Evolutionary conservation across 2,888 invertebrate genomes (phyloP), one percentile per base, ranked within the genome.

Genomic region (Agriopis aurantiaria): DNA sequence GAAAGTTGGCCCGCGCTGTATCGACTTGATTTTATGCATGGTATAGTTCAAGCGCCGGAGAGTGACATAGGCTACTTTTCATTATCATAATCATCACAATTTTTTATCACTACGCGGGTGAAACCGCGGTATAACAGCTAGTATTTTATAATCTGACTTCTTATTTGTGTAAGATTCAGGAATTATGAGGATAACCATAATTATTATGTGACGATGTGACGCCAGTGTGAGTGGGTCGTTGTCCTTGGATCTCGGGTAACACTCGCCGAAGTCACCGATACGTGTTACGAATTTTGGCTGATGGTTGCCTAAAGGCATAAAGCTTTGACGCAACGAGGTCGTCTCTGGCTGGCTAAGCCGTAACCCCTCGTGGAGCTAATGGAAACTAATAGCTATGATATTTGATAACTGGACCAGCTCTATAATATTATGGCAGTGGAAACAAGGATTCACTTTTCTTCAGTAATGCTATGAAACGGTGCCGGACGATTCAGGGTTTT

Each of bases 201-300:
- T n/a, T n/a, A n/a, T n/a, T n/a, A 71, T 51, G 23, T 52, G 33
- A 33, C 52, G 11, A 33, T 23, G 12, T 75, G 78, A 74, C 70
- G 72, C 45, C 49, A 55, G 75, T 65, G 59, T 66, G 61, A 73
- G 64, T 72, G 74, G 75, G 62, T 68, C 52, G 56, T n/a, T 17
- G 56, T 43, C 43, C 43, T 23, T 73, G 51, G 73, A 73, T 76
- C 75, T 65, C 71, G 71, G 57, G 78, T 80, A 79, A 69, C 75
- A 78, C 74, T 82, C 80, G 80, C 73, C 74, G 74, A 75, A 76
- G 51, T 83, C 80, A 79, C 73, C 74, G 75, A 74, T 80, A 78
- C 83, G 83, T 84, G 83, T 67, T 68, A 74, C 51, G 82, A 82
- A 84, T 84, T 78, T 78, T 43, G 64, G 69, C 58, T 68, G 69